phyloP scores from a whole-genome alignment of 2,113 vertebrate species.

The Salvator merianae region DNA sequence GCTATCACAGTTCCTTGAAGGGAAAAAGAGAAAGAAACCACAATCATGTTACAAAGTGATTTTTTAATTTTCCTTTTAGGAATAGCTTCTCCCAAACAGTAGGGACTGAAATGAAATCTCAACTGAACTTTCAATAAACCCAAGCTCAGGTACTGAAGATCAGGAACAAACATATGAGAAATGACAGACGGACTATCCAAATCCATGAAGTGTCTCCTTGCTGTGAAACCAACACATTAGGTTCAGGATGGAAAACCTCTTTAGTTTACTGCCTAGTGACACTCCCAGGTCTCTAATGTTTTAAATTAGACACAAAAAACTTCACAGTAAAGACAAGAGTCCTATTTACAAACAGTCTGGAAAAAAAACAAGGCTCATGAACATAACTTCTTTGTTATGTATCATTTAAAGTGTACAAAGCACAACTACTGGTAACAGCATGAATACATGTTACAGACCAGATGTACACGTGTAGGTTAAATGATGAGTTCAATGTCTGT shows the following conservation, averaged over 20 bases:
- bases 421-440: too few relatives aligned
- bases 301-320: too few relatives aligned
- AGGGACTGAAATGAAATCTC: not conserved
- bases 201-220: too few relatives aligned
- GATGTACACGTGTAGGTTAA: not conserved
- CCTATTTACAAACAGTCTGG: not conserved
- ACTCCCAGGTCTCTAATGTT: too few relatives aligned
- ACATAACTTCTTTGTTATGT: not conserved
- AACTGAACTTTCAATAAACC: not conserved
- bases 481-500: not conserved
- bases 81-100: not conserved
- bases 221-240: too few relatives aligned
- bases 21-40: not conserved
- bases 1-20: not conserved
- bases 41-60: not conserved
- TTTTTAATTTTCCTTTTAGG: not conserved
- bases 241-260: too few relatives aligned
- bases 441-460: not conserved
- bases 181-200: too few relatives aligned
- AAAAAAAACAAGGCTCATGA: not conserved
- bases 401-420: not conserved
- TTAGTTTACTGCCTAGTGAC: too few relatives aligned
- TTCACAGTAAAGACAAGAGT: not conserved
- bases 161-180: not conserved
- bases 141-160: not conserved